Evolutionary conservation across 2,888 invertebrate species (phyloP).

Genomic region (Brachynemurus nebulosus): DNA sequence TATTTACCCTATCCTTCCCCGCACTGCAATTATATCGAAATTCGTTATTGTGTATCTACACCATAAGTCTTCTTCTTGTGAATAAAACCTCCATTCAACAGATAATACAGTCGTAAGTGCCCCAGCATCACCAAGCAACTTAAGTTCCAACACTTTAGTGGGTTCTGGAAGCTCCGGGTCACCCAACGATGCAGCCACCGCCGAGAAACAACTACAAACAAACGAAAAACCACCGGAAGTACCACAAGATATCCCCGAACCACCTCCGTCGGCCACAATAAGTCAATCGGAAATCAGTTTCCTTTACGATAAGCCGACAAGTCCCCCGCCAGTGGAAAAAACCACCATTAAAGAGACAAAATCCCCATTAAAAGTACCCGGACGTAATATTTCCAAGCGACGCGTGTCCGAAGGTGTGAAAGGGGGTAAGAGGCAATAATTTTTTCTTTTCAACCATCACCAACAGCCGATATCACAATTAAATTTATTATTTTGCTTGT

Average conservation of each 20-base stretch:
- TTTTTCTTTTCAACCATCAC: too few species aligned
- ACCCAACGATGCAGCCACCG: slow-evolving; percentile 20
- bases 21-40: too few species aligned
- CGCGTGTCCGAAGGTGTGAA: slow-evolving; percentile 12
- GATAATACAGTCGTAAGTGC: slow-evolving; percentile 37
- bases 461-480: too few species aligned
- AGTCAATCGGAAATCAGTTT: slow-evolving; percentile 19
- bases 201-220: too few species aligned
- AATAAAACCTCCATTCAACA: slow-evolving; percentile 20
- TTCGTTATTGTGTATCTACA: too few species aligned
- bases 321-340: slow-evolving; percentile 13
- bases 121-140: slow-evolving; percentile 58
- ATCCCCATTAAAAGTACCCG: slow-evolving; percentile 10
- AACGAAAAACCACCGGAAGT: neutral
- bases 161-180: slow-evolving; percentile 41
- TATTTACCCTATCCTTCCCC: too few species aligned
- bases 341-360: slow-evolving; percentile 3
- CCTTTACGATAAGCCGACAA: slow-evolving; percentile 21
- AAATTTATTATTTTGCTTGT: too few species aligned
- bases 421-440: too few species aligned
- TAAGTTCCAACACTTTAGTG: slow-evolving; percentile 58
- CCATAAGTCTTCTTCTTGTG: too few species aligned
- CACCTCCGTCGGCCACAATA: slow-evolving; percentile 1
- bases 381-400: slow-evolving; percentile 7
- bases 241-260: slow-evolving; percentile 12